A percentile compares a stretch with the other conserved stretches of the same genome.
phyloP scores from a whole-genome alignment of 2,797 vertebrate species.

The Sebastes variabilis region DNA sequence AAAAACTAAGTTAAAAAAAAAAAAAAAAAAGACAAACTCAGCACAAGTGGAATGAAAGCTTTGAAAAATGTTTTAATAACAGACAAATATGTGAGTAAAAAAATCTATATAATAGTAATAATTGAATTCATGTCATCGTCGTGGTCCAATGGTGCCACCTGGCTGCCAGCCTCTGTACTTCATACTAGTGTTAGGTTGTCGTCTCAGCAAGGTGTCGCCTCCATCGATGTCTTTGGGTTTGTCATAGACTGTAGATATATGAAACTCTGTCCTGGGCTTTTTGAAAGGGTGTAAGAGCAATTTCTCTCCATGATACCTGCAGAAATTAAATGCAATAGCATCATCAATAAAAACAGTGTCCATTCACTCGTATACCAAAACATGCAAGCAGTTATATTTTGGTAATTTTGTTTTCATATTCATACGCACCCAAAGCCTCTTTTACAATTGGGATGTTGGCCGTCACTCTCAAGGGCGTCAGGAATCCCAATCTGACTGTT shows the following conservation, averaged over 20 bases:
- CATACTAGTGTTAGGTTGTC: slow-evolving; percentile 88
- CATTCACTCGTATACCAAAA: background rate
- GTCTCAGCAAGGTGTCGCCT: slow-evolving; percentile 86
- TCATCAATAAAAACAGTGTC: background rate
- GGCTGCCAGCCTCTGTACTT: slow-evolving; percentile 86
- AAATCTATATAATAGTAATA: background rate
- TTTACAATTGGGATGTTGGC: slow-evolving; percentile 94
- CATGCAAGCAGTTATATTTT: background rate
- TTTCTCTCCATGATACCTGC: slow-evolving; percentile 95
- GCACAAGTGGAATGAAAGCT: background rate
- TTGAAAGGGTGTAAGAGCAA: slow-evolving; percentile 83
- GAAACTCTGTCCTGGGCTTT: slow-evolving; percentile 79
- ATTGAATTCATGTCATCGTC: slow-evolving; percentile 48
- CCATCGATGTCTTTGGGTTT: slow-evolving; percentile 86
- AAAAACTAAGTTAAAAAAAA: too few relatives aligned
- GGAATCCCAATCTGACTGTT: slow-evolving; percentile 86
- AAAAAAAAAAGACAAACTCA: background rate
- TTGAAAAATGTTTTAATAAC: slow-evolving; percentile 28
- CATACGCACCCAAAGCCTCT: slow-evolving; percentile 92
- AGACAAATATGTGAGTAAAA: background rate
- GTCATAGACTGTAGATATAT: slow-evolving; percentile 92
- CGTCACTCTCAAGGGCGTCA: slow-evolving; percentile 91
- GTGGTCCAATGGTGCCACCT: slow-evolving; percentile 66
- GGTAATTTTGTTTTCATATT: background rate
- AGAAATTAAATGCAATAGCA: slow-evolving; percentile 4